Evolutionary conservation across 2,888 invertebrate species (phyloP), one percentile per base, ranked within the genome.

Genomic region (Antheraea yamamai): DNA sequence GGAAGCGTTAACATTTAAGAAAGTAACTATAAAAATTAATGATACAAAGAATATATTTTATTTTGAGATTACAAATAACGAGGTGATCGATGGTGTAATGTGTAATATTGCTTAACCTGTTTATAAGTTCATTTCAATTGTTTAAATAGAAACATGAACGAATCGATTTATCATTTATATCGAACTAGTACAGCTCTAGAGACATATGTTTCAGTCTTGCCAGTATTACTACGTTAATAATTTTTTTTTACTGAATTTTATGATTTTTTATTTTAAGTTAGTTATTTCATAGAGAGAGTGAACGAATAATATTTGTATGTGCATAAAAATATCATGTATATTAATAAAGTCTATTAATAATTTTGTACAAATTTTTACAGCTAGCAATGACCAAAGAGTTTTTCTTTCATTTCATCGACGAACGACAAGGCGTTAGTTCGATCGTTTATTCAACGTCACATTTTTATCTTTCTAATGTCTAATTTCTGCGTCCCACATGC

Each of bases 401-500:
- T 85, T 89, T 90, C 90, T 88, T 88, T 88, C 87, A 88, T 89
- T 91, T 90, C 87, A 85, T 83, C 88, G 90, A 87, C 89, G 87
- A 87, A 87, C 89, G 87, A 87, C 90, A 83, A 85, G 84, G 91
- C 91, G 91, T 91, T 89, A 89, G 93, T 91, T 92, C 91, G 92
- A 91, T 92, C 91, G 89, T 89, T 92, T 91, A 88, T 88, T 90
- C 90, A 85, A 91, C 94, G 94, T 95, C 94, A 93, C 87, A 93
- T 93, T 92, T 90, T 92, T 92, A 89, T 87, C 82, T 88, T 90
- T 88, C 89, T 66, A 89, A 94, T 93, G 93, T 91, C 91, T 89
- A 86, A 92, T 87, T 91, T 91, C 88, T 90, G 86, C 85, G 89
- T 91, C 90, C 92, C 94, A 94, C 94, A 95, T 94, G 94, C 92